A percentile compares a stretch with the other conserved stretches of the same genome.
phyloP scores from a whole-genome alignment of 2,888 invertebrate genomes.

The Trichogramma evanescens region DNA sequence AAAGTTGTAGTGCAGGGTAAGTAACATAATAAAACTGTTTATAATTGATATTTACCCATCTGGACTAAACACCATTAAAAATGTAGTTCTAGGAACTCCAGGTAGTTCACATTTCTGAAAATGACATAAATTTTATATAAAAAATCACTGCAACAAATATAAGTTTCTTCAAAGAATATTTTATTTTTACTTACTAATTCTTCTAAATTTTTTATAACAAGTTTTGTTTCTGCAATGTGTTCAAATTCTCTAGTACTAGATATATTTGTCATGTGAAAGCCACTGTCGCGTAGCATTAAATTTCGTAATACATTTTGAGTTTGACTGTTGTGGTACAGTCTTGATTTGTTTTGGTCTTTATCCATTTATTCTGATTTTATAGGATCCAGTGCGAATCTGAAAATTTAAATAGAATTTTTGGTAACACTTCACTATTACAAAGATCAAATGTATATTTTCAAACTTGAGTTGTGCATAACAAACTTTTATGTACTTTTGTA shows the following conservation, averaged over 20 bases:
- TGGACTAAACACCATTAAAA: conserved; percentile 81
- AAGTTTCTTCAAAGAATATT: too few relatives aligned
- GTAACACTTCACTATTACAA: too few relatives aligned
- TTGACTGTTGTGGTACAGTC: conserved; percentile 18
- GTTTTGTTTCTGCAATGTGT: conserved; percentile 59
- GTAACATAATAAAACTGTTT: conserved; percentile 1
- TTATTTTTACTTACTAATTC: conserved; percentile 53
- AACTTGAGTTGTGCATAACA: too few relatives aligned
- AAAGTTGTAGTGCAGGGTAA: neutral
- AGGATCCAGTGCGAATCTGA: neutral
- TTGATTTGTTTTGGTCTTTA: conserved; percentile 18
- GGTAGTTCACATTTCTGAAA: conserved; percentile 66
- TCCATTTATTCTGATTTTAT: conserved; percentile 18
- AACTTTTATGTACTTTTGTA: too few relatives aligned
- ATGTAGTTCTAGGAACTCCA: conserved; percentile 71
- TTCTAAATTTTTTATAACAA: conserved; percentile 55
- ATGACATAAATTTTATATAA: conserved; percentile 18
- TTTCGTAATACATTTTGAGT: conserved; percentile 35
- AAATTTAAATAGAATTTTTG: too few relatives aligned
- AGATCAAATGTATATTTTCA: too few relatives aligned
- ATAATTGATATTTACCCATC: conserved; percentile 60
- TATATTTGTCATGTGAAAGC: conserved; percentile 33
- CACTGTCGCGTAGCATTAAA: conserved; percentile 39
- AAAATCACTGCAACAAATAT: neutral
- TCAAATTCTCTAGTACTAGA: conserved; percentile 53